These are phyloP conservation scores for Phrynocephalus versicolor DNA, from an alignment of 2,113 vertebrate species.

Conservation along the genomic window DNA sequence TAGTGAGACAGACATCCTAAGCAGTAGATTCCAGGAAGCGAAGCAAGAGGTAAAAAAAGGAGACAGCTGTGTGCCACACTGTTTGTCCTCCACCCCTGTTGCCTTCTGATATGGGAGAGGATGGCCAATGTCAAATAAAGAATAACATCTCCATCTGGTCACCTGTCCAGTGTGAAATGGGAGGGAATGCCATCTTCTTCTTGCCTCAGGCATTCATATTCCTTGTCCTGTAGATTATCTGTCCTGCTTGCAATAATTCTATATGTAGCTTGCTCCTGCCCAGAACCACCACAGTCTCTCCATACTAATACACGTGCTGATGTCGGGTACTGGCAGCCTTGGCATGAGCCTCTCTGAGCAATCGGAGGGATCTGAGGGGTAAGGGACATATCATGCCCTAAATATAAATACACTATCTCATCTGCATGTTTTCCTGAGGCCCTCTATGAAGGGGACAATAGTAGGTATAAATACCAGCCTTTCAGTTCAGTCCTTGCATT, in stretches of 20 bases:
- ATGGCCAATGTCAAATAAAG: neutral
- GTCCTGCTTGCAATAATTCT: neutral
- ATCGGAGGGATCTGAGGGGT: neutral
- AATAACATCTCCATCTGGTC: neutral
- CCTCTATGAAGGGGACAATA: neutral
- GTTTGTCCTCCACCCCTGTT: neutral
- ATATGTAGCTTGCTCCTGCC: neutral
- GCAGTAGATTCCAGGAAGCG: neutral
- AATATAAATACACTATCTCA: neutral
- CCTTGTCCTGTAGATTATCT: neutral
- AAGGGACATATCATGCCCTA: neutral
- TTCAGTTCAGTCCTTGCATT: neutral
- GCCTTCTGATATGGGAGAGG: neutral
- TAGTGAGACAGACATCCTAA: neutral
- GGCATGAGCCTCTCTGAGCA: neutral
- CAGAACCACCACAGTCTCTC: neutral
- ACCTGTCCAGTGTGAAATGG: no score
- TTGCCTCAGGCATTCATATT: neutral
- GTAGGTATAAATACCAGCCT: neutral
- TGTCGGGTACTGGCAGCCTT: neutral
- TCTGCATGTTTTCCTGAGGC: neutral
- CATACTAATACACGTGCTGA: neutral
- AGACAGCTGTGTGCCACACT: neutral
- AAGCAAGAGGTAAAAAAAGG: neutral
- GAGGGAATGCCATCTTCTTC: neutral